A percentile compares a stretch with the other conserved stretches of the same genome.
Evolutionary conservation across 1,140 invertebrate genomes (phyloP).

Genomic region (Agraylea sexmaculata): DNA sequence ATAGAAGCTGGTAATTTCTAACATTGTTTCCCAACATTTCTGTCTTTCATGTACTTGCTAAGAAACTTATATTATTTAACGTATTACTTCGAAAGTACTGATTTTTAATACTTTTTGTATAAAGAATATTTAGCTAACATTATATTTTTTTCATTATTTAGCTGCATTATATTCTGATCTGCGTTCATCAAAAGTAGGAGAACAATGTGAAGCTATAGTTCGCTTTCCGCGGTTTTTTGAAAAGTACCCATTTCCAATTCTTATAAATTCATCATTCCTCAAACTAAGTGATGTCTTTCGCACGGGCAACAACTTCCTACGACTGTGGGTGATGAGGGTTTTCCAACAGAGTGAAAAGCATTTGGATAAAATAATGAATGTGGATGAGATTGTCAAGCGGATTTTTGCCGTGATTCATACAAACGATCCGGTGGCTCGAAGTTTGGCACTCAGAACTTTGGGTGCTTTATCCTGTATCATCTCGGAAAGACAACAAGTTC

Average conservation of each 20-base stretch:
- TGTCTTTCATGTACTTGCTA: no score
- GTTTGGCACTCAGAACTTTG: slow-evolving; percentile 77
- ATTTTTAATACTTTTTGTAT: no score
- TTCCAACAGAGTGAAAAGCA: slow-evolving; percentile 94
- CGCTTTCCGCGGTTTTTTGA: slow-evolving; percentile 88
- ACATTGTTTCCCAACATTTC: no score
- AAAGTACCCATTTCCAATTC: slow-evolving; percentile 94
- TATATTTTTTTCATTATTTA: no score
- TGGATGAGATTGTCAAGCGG: slow-evolving; percentile 87
- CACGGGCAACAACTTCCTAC: slow-evolving; percentile 82
- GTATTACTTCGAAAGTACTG: no score
- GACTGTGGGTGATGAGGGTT: slow-evolving; percentile 86
- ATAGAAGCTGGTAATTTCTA: no score
- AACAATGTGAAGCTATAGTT: slow-evolving; percentile 94
- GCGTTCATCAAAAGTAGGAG: slow-evolving; percentile 77
- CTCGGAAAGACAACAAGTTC: slow-evolving; percentile 85
- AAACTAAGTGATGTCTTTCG: slow-evolving; percentile 93
- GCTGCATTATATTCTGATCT: slow-evolving; percentile 51
- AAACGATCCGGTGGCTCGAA: slow-evolving; percentile 90
- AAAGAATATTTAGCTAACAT: no score
- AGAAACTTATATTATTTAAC: no score
- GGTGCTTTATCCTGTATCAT: slow-evolving; percentile 89
- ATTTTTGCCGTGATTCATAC: slow-evolving; percentile 94
- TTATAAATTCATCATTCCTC: slow-evolving; percentile 92
- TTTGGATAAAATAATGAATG: slow-evolving; percentile 91